phyloP scores from a whole-genome alignment of 92 coral and sea anemone species.

The Galaxea fascicularis region DNA sequence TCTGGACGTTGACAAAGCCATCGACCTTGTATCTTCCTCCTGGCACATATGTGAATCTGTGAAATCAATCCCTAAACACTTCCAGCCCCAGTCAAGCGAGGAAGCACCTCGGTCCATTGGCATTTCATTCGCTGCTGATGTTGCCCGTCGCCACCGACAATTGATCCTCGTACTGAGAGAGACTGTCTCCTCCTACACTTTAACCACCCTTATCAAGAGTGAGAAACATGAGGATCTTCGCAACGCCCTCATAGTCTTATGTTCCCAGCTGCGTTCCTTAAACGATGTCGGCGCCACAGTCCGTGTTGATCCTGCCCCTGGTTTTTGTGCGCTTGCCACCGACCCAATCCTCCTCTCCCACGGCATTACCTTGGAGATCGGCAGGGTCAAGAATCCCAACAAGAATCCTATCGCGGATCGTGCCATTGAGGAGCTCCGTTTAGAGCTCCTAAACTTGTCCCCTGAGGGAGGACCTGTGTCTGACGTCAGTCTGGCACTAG shows the following conservation, averaged over 20 bases:
- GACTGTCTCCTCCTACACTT: constrained; percentile 54
- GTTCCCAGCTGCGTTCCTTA: constrained; percentile 34
- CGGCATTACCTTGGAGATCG: too few relatives aligned
- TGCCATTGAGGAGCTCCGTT: too few relatives aligned
- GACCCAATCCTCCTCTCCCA: too few relatives aligned
- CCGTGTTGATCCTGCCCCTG: too few relatives aligned
- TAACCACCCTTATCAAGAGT: too few relatives aligned
- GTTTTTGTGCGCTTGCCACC: too few relatives aligned
- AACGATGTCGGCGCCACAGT: too few relatives aligned
- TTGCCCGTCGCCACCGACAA: constrained; percentile 42
- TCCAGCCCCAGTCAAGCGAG: constrained; percentile 46
- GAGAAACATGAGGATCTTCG: too few relatives aligned
- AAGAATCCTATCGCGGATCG: too few relatives aligned
- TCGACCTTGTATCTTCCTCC: constrained; percentile 18
- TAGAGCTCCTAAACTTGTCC: not conserved
- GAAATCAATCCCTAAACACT: constrained; percentile 24
- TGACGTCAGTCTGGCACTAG: constrained; percentile 17
- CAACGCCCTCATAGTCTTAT: constrained; percentile 26
- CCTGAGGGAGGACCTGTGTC: constrained; percentile 23
- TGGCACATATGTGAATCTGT: constrained; percentile 46
- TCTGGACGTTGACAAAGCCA: constrained; percentile 37
- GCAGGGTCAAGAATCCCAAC: too few relatives aligned
- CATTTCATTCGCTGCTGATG: constrained; percentile 32
- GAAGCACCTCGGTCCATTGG: constrained; percentile 56
- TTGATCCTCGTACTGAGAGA: constrained; percentile 42